Evolutionary conservation across 2,888 invertebrate genomes (phyloP).

Genomic region (Hirtodrosophila duncani): DNA sequence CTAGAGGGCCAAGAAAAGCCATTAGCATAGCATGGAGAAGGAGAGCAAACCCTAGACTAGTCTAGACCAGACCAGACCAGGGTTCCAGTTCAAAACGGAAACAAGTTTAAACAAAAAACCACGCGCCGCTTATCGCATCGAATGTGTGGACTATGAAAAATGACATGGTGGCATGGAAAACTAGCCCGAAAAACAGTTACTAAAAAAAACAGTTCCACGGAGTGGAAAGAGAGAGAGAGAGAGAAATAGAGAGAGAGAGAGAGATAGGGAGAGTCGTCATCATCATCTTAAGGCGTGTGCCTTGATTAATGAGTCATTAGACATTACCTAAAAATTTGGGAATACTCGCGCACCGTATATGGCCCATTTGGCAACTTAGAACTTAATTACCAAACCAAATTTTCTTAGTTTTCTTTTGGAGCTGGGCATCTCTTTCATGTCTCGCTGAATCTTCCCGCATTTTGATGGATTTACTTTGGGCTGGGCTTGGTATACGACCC

Average conservation of each 20-base stretch:
- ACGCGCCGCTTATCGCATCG: too few relatives aligned
- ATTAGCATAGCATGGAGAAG: too few relatives aligned
- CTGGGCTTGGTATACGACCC: conserved; percentile 32
- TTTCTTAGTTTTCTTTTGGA: conserved; percentile 16
- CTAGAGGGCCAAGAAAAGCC: too few relatives aligned
- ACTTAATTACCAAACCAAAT: conserved; percentile 60
- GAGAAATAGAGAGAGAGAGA: conserved; percentile 3
- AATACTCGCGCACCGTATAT: neutral
- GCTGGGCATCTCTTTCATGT: too few relatives aligned
- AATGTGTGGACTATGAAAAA: too few relatives aligned
- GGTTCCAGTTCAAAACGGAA: too few relatives aligned
- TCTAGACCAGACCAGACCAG: too few relatives aligned
- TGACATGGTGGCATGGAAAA: too few relatives aligned
- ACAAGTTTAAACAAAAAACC: too few relatives aligned
- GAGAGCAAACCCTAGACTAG: too few relatives aligned
- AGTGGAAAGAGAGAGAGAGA: neutral
- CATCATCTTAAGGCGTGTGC: too few relatives aligned
- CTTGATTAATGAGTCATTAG: conserved; percentile 59
- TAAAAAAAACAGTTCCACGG: neutral
- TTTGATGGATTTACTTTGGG: conserved; percentile 50
- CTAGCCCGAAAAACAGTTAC: conserved; percentile 5
- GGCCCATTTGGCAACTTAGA: conserved; percentile 54
- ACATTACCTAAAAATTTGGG: conserved; percentile 12
- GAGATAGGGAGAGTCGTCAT: conserved; percentile 10
- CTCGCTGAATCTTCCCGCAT: conserved; percentile 55